Percentiles rank a stretch among this genome's conserved stretches.
Evolutionary conservation across 2,888 invertebrate species (phyloP).

Genomic region (Oscheius sp.): DNA sequence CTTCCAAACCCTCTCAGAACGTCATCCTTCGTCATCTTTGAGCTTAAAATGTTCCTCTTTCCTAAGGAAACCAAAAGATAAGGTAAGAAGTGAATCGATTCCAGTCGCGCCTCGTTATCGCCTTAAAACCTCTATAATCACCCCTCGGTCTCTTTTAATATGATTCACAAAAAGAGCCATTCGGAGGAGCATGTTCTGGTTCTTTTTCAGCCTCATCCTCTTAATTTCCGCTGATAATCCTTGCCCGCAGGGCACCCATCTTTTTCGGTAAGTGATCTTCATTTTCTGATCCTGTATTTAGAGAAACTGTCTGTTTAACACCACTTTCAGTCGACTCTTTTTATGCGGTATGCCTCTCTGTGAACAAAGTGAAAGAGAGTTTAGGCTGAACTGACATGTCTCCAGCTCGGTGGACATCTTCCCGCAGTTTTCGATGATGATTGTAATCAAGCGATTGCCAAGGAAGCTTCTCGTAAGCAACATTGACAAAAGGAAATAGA

Average conservation of each 20-base stretch:
- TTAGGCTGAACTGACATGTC: constrained; percentile 13
- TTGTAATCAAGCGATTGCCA: not conserved
- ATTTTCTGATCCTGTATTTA: not conserved
- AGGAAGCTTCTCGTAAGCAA: not conserved
- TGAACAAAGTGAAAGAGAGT: not conserved
- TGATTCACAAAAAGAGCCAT: constrained; percentile 18
- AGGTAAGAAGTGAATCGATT: not conserved
- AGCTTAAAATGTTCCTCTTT: not conserved
- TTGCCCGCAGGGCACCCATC: not conserved
- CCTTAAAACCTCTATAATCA: constrained; percentile 26
- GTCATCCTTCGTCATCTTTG: not conserved
- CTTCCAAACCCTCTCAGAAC: not conserved
- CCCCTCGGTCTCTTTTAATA: not conserved
- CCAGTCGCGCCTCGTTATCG: constrained; percentile 3
- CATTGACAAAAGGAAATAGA: not conserved
- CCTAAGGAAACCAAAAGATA: not conserved
- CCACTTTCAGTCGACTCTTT: constrained; percentile 7
- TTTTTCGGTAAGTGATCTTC: not conserved
- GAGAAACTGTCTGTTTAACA: not conserved
- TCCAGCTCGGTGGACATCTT: constrained; percentile 18
- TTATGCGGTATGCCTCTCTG: constrained; percentile 1
- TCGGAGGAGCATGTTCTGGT: not conserved
- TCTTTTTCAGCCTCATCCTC: not conserved
- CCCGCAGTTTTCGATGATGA: not conserved
- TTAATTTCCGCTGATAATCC: not conserved